Percentiles rank a stretch among this genome's conserved stretches.
Evolutionary conservation across 2,888 invertebrate genomes (phyloP).

Genomic region (Zygogramma bicolorata): DNA sequence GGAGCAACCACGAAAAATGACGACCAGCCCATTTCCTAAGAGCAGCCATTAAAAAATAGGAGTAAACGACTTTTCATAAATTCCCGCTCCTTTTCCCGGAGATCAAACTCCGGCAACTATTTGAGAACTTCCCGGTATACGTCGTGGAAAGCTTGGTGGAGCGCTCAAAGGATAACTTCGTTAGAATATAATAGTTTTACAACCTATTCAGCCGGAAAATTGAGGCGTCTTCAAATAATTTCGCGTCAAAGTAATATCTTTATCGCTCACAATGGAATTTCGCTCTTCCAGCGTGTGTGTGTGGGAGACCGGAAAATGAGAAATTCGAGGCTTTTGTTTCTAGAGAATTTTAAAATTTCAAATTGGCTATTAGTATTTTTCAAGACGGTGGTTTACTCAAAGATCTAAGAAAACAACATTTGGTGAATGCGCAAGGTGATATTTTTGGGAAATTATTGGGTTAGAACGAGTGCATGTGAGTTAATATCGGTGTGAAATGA

Average conservation of each 20-base stretch:
- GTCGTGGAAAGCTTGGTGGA: background rate
- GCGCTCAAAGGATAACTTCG: slow-evolving; percentile 43
- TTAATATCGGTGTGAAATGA: no score
- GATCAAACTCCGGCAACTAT: slow-evolving; percentile 1
- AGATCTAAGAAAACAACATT: no score
- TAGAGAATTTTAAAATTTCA: background rate
- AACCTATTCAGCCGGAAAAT: slow-evolving; percentile 39
- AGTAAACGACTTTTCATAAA: background rate
- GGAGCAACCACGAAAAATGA: no score
- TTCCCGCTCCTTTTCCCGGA: background rate
- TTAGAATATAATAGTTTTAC: slow-evolving; percentile 43
- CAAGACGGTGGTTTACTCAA: background rate
- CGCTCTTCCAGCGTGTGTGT: slow-evolving; percentile 10
- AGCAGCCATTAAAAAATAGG: no score
- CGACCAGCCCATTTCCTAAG: no score
- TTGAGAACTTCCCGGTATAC: slow-evolving; percentile 17
- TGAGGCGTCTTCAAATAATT: slow-evolving; percentile 35
- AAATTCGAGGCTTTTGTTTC: background rate
- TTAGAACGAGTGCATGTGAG: no score
- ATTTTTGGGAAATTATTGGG: no score
- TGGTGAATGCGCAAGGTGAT: no score
- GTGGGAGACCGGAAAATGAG: slow-evolving; percentile 5
- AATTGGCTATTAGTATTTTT: background rate
- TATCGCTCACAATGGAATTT: slow-evolving; percentile 32
- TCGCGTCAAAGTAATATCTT: slow-evolving; percentile 34